phyloP scores from a whole-genome alignment of 2,113 vertebrate genomes.

The Chionodraco myersi region DNA sequence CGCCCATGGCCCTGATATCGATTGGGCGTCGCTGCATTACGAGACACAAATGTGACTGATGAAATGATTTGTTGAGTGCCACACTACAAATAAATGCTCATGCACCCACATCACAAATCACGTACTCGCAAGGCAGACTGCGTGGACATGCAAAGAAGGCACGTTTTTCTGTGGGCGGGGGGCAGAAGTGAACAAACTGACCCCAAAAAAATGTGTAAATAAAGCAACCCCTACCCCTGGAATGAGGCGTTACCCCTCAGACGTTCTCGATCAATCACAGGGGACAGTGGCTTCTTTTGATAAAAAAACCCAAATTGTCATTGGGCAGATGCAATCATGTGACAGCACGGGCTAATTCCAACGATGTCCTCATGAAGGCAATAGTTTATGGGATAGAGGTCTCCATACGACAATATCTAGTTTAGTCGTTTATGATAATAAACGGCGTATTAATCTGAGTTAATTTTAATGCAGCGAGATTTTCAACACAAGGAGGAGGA shows the following conservation, averaged over 20 bases:
- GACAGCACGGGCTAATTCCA: constrained; percentile 99
- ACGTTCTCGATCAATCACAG: constrained; percentile 99
- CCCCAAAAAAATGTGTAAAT: constrained; percentile 90
- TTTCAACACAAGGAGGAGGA: constrained; percentile 92
- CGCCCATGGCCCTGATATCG: constrained; percentile 91
- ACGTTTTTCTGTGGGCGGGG: neutral
- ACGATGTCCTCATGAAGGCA: constrained; percentile 98
- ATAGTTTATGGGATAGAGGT: constrained; percentile 98
- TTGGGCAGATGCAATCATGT: constrained; percentile 99
- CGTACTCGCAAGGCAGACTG: constrained; percentile 17
- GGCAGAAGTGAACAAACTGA: constrained; percentile 72
- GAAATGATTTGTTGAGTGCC: constrained; percentile 89
- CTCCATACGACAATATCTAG: constrained; percentile 96
- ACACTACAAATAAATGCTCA: constrained; percentile 28
- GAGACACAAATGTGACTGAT: constrained; percentile 82
- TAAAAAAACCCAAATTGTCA: constrained; percentile 99
- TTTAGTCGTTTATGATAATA: constrained; percentile 89
- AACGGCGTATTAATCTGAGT: constrained; percentile 87
- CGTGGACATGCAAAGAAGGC: constrained; percentile 19
- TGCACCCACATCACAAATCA: neutral
- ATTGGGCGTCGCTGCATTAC: constrained; percentile 84
- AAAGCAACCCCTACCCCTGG: constrained; percentile 91
- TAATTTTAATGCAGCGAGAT: constrained; percentile 84
- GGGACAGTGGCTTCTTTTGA: constrained; percentile 99
- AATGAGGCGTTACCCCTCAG: constrained; percentile 95